These are phyloP conservation scores for Drosophila elegans DNA, from an alignment of 1,140 invertebrate genomes.

Conservation along the genomic window DNA sequence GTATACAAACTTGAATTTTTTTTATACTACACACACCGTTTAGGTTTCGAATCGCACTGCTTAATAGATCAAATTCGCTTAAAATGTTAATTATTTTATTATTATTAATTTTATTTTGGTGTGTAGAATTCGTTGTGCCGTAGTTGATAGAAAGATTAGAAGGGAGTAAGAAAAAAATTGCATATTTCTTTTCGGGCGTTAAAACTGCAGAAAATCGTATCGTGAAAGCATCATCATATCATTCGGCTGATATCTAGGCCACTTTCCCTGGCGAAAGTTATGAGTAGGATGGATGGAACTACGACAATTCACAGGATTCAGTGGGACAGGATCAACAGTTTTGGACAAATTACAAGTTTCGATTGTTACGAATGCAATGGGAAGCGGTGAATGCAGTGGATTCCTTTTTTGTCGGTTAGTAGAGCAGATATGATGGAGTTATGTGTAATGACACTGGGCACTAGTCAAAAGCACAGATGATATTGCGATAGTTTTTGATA, in stretches of 20 bases:
- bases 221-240: constrained; percentile 64
- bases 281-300: background rate
- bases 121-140: constrained; percentile 45
- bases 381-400: background rate
- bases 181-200: constrained; percentile 61
- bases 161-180: constrained; percentile 9
- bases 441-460: constrained; percentile 6
- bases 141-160: constrained; percentile 31
- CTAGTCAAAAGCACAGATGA: constrained; percentile 43
- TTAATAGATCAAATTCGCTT: constrained; percentile 10
- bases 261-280: background rate
- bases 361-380: constrained; percentile 6
- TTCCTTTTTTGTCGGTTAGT: background rate
- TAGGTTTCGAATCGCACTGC: constrained; percentile 22
- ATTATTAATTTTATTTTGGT: constrained; percentile 20
- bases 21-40: background rate
- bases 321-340: background rate
- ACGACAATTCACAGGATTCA: constrained; percentile 28
- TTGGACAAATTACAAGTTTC: constrained; percentile 8
- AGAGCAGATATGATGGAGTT: background rate
- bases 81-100: constrained; percentile 23
- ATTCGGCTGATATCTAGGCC: constrained; percentile 11
- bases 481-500: constrained; percentile 69
- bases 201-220: constrained; percentile 85
- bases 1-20: no score